Evolutionary conservation across 1,140 invertebrate species (phyloP).

Genomic region (Drosophila saltans): DNA sequence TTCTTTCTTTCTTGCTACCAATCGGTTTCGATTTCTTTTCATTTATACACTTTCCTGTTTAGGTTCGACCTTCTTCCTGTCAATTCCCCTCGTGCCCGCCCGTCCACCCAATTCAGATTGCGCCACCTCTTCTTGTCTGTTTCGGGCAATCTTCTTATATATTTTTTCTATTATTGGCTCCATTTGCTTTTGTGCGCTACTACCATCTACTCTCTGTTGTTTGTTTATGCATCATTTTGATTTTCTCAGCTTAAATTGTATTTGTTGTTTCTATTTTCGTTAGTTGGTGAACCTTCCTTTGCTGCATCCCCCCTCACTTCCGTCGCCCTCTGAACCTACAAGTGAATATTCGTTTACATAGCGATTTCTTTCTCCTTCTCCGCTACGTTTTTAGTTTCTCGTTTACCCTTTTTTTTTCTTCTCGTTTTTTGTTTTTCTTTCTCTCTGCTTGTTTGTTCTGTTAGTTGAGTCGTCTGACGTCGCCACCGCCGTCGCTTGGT

Average conservation of each 20-base stretch:
- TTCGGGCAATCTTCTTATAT: slow-evolving; percentile 19
- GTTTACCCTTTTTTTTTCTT: slow-evolving; percentile 49
- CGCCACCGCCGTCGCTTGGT: slow-evolving; percentile 34
- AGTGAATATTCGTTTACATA: slow-evolving; percentile 58
- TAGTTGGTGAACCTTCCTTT: slow-evolving; percentile 38
- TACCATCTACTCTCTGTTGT: slow-evolving; percentile 35
- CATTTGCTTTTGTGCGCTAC: slow-evolving; percentile 61
- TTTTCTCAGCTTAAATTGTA: slow-evolving; percentile 76
- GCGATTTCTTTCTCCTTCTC: slow-evolving; percentile 20
- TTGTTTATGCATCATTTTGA: slow-evolving; percentile 80
- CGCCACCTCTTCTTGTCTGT: slow-evolving; percentile 5
- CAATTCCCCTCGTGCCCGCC: too few species aligned
- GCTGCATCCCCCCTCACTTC: neutral
- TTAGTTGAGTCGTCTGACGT: slow-evolving; percentile 67
- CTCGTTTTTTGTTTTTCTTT: slow-evolving; percentile 5
- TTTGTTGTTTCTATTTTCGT: slow-evolving; percentile 79
- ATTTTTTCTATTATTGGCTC: slow-evolving; percentile 73
- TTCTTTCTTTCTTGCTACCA: slow-evolving; percentile 25
- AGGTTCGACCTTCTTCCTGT: neutral
- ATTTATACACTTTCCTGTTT: slow-evolving; percentile 76
- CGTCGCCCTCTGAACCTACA: slow-evolving; percentile 2
- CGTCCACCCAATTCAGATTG: slow-evolving; percentile 6
- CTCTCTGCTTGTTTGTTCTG: slow-evolving; percentile 61
- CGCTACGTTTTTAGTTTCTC: slow-evolving; percentile 50
- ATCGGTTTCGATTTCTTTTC: slow-evolving; percentile 79